Percentiles rank a stretch among this genome's conserved stretches.
Conservation (phyloP, 2,797 vertebrate genomes). For the Lacerta bilineata region DNA sequence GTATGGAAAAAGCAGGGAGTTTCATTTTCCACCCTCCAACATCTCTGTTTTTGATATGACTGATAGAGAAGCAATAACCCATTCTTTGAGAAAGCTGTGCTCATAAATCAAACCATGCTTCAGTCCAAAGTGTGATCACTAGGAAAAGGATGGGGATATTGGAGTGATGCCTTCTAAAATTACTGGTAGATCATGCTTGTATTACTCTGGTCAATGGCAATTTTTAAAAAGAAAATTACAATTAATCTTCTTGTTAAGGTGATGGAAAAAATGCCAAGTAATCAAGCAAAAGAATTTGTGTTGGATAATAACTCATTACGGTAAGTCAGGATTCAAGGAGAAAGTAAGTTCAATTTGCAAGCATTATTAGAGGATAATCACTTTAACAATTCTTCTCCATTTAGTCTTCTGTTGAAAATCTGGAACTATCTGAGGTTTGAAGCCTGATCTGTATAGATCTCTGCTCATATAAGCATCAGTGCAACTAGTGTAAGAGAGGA, state of each 20-base stretch:
- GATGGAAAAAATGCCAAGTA: neutral
- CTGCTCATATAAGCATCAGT: neutral
- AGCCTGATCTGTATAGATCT: neutral
- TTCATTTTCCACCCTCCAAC: slow-evolving; percentile 31
- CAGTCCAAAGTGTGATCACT: slow-evolving; percentile 2
- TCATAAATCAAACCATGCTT: slow-evolving; percentile 30
- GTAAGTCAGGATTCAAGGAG: neutral
- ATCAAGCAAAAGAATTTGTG: slow-evolving; percentile 11
- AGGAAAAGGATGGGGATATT: slow-evolving; percentile 1
- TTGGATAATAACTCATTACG: slow-evolving; percentile 13
- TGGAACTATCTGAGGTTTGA: neutral
- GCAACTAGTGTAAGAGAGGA: neutral
- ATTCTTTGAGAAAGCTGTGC: slow-evolving; percentile 21
- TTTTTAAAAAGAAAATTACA: neutral
- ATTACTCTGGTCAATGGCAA: slow-evolving; percentile 1
- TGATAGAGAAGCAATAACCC: slow-evolving; percentile 35
- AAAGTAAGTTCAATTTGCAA: slow-evolving; percentile 13
- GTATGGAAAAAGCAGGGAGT: slow-evolving; percentile 15
- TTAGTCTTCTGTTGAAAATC: neutral
- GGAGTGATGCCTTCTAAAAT: neutral
- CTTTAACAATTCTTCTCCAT: neutral
- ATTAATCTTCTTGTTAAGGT: neutral
- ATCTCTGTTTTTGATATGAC: slow-evolving; percentile 40
- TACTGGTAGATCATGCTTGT: neutral
- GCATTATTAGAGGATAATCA: slow-evolving; percentile 14